Percentiles rank a stretch among this genome's conserved stretches.
Conservation (phyloP, 1,140 invertebrate species). For the Lordiphosa collinella region DNA sequence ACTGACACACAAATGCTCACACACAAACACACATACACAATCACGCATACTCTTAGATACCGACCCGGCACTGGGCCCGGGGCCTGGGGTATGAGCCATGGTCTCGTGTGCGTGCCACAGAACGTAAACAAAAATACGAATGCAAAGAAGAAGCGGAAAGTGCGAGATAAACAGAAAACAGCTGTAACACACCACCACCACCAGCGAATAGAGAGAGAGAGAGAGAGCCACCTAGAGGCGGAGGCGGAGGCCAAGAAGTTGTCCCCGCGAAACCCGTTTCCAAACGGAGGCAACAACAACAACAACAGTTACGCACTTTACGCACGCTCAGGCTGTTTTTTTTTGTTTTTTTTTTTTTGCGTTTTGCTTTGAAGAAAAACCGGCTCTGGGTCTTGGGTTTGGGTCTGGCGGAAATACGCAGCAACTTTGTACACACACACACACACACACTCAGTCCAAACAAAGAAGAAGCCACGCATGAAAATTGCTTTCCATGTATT, state of each 20-base stretch:
- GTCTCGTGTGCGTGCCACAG: constrained; percentile 63
- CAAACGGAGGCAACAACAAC: constrained; percentile 16
- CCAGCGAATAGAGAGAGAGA: constrained; percentile 8
- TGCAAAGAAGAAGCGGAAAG: constrained; percentile 70
- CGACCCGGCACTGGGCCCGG: constrained; percentile 1
- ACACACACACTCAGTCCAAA: constrained; percentile 21
- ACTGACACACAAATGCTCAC: constrained; percentile 8
- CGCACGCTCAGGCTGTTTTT: constrained; percentile 50
- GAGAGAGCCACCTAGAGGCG: constrained; percentile 7
- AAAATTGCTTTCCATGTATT: constrained; percentile 71
- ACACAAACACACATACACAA: constrained; percentile 5
- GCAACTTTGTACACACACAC: constrained; percentile 21
- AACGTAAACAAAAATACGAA: constrained; percentile 76
- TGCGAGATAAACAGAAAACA: constrained; percentile 77
- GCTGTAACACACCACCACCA: constrained; percentile 64
- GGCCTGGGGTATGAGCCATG: constrained; percentile 8
- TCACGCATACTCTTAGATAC: constrained; percentile 36
- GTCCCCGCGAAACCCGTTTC: constrained; percentile 65
- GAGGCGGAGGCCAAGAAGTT: constrained; percentile 28
- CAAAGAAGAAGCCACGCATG: constrained; percentile 73
- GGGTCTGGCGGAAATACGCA: constrained; percentile 57
- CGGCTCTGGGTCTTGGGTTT: constrained; percentile 47
- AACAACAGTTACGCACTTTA: constrained; percentile 75
- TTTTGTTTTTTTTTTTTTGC: constrained; percentile 21
- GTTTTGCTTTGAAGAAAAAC: constrained; percentile 65